Evolutionary conservation across 2,113 vertebrate species (phyloP).

Genomic region (Callithrix jacchus): DNA sequence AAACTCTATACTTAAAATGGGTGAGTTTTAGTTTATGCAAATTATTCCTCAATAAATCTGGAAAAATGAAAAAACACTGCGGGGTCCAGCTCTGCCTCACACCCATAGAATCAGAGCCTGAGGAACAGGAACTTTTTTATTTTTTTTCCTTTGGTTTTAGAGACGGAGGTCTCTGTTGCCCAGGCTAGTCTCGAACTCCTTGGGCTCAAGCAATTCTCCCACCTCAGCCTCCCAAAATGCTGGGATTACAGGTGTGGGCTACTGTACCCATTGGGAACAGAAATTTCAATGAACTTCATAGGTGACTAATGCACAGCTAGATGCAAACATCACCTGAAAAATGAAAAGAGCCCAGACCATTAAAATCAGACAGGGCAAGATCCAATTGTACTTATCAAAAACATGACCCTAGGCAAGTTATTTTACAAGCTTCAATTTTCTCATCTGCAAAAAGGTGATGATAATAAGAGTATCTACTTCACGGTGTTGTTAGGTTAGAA

Average conservation of each 20-base stretch:
- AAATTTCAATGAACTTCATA: neutral
- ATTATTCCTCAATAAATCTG: slow-evolving; percentile 3
- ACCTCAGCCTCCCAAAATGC: no score
- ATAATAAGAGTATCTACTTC: neutral
- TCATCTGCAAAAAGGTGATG: neutral
- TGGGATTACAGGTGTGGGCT: no score
- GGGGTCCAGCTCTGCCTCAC: neutral
- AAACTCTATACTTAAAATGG: neutral
- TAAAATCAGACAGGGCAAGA: neutral
- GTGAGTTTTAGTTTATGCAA: slow-evolving; percentile 19
- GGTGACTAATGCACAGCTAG: neutral
- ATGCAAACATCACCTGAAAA: neutral
- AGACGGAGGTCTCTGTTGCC: no score
- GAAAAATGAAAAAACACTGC: neutral
- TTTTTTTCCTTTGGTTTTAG: no score
- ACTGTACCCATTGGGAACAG: neutral
- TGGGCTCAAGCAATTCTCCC: no score
- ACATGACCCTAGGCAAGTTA: neutral
- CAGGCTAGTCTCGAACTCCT: no score
- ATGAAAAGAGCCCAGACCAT: neutral
- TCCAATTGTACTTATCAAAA: slow-evolving; percentile 19
- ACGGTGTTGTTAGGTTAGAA: neutral
- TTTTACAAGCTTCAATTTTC: slow-evolving; percentile 2
- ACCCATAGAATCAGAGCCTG: neutral
- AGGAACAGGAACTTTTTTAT: neutral